Conservation (phyloP, 1,140 invertebrate species). For the Drosophila micromelanica region DNA sequence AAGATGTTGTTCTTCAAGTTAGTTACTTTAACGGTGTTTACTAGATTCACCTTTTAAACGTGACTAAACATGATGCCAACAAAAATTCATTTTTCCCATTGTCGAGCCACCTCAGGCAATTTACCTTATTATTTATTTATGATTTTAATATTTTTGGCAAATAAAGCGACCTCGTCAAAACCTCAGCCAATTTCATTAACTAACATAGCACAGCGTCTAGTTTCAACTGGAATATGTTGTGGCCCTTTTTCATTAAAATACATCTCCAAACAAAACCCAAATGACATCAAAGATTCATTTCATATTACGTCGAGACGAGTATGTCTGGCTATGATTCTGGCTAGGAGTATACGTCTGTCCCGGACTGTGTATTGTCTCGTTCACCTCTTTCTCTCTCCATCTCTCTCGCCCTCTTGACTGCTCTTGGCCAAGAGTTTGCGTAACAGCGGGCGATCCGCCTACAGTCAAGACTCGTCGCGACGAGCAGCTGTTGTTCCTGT, state of each 20-base stretch:
- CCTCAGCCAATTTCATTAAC: slow-evolving; percentile 72
- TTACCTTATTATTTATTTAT: slow-evolving; percentile 66
- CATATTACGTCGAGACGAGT: slow-evolving; percentile 62
- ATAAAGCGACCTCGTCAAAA: slow-evolving; percentile 51
- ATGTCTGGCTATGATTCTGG: slow-evolving; percentile 44
- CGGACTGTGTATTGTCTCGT: slow-evolving; percentile 24
- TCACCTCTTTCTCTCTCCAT: not conserved
- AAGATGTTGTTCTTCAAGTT: not conserved
- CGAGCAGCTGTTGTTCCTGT: slow-evolving; percentile 53
- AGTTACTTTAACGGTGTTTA: not conserved
- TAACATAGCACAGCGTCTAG: slow-evolving; percentile 52
- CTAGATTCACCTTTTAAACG: not conserved
- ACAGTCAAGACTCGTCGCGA: slow-evolving; percentile 27
- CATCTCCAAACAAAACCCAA: slow-evolving; percentile 75
- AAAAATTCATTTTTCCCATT: not conserved
- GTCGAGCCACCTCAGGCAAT: not conserved
- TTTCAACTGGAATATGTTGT: slow-evolving; percentile 24
- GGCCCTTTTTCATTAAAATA: slow-evolving; percentile 70
- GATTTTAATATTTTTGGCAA: slow-evolving; percentile 76
- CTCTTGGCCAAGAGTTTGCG: slow-evolving; percentile 48
- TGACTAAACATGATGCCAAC: not conserved
- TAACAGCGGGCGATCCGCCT: slow-evolving; percentile 48
- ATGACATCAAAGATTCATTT: slow-evolving; percentile 82
- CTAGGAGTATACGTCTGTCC: too few relatives aligned
- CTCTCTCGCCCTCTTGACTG: not conserved